Conservation (phyloP, 37 sponge, comb jelly and placozoan species). For the Spongilla lacustris region DNA sequence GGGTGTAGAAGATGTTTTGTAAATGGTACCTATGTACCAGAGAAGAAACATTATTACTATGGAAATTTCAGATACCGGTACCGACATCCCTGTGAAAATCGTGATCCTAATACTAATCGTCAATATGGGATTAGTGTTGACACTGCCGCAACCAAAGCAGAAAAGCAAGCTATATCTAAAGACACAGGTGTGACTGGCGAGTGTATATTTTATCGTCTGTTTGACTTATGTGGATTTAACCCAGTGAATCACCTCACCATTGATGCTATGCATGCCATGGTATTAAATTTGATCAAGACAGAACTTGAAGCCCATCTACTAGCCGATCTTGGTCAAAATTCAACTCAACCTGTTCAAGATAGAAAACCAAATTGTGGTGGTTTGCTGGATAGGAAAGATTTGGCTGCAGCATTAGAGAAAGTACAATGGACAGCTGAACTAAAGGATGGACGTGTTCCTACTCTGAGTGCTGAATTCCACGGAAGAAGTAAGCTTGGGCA, state of each 20-base stretch:
- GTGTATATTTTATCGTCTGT: not conserved
- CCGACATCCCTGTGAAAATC: not conserved
- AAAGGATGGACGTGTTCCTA: not conserved
- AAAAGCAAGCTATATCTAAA: not conserved
- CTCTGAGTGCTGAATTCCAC: not conserved
- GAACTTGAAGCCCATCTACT: not conserved
- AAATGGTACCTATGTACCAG: conserved; percentile 8
- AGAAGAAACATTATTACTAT: conserved; percentile 26
- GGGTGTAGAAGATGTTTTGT: conserved; percentile 18
- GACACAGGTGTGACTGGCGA: conserved; percentile 8
- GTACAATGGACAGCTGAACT: conserved; percentile 4
- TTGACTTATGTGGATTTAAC: conserved; percentile 2
- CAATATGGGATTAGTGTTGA: not conserved
- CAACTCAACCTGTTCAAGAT: not conserved
- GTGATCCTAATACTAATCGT: not conserved
- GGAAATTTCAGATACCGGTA: conserved; percentile 6
- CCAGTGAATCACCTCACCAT: not conserved
- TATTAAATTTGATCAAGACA: not conserved
- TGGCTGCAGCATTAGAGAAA: not conserved
- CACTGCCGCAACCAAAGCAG: conserved; percentile 6
- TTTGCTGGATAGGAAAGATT: not conserved
- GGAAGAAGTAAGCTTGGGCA: not conserved
- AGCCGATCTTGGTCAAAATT: not conserved
- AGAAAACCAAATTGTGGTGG: not conserved
- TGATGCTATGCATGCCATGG: conserved; percentile 9